Base-by-base conservation (phyloP, 30 jellyfish, hydroid and myxozoan species). In the Rhopilema esculentum region DNA sequence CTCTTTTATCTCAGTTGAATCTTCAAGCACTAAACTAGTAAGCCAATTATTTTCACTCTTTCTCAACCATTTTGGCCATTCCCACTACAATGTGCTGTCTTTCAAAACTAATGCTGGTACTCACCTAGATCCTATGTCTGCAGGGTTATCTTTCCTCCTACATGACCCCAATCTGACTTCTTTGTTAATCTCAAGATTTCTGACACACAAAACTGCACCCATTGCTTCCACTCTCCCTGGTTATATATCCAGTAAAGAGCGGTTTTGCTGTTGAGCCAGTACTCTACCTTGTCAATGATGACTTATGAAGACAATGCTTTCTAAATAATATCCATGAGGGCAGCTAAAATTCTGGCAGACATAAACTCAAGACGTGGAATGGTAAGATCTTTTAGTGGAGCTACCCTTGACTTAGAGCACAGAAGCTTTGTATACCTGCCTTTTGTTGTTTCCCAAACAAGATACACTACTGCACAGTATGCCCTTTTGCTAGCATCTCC, bases 401-500 rank as follows among this genome's bases (percentile, higher is more conserved):
- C n/a, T n/a, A n/a, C n/a, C n/a, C n/a, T n/a, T n/a, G n/a, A n/a
- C n/a, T n/a, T 69, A 19, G 80, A 69, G 8, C 80, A 69, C 80
- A 69, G 80, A 69, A 69, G 80, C 69, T 69, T 69, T 6, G 80
- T 69, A 17, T 69, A 69, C 8, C 80, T 69, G 80, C 80, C 80
- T 49, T 69, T 69, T 16, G 84, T n/a, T 29, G 84, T 73, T 73
- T 73, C 72, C 20, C 71, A 73, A 20, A 49, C 77, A 50, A 77
- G 77, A 77, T 77, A 77, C 16, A 77, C 77, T 49, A 20, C 80
- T 26, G 88, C 88, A 77, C 88, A 50, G 52, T 77, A 77, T 1
- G 52, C 84, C 84, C 33, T 73, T 73, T 73, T 73, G 75, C 84
- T 73, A 29, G 84, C 84, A 73, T 73, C 84, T 25, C 84, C 84